Percentiles rank a stretch among this genome's conserved stretches.
Evolutionary conservation across 2,888 invertebrate species (phyloP).

Genomic region (Lobophora halterata): DNA sequence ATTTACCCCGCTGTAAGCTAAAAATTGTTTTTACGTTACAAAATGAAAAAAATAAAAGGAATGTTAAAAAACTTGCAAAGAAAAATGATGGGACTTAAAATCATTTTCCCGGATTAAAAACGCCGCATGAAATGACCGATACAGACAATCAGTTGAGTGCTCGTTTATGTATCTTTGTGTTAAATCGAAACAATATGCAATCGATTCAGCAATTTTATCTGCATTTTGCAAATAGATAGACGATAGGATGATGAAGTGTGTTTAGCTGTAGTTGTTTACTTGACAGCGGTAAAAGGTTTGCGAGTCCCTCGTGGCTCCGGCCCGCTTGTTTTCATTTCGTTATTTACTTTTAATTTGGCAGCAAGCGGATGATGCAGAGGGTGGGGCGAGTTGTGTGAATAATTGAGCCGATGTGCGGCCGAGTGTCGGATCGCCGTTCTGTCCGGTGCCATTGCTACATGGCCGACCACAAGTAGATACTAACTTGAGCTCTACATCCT

Average conservation of each 20-base stretch:
- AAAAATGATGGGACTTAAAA: no score
- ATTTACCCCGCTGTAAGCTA: conserved; percentile 31
- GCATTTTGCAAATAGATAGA: conserved; percentile 68
- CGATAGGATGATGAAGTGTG: conserved; percentile 76
- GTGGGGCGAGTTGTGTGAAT: conserved; percentile 71
- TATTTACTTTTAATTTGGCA: conserved; percentile 82
- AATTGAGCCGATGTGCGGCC: conserved; percentile 66
- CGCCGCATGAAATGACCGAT: conserved; percentile 11
- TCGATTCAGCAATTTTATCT: conserved; percentile 60
- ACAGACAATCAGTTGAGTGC: conserved; percentile 29
- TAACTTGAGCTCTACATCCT: conserved; percentile 5
- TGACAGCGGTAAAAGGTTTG: conserved; percentile 79
- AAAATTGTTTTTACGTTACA: conserved; percentile 29
- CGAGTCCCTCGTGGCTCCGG: conserved; percentile 71
- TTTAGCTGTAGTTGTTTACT: conserved; percentile 75
- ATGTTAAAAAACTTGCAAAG: no score
- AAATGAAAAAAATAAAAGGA: no score
- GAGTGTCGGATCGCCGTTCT: conserved; percentile 43
- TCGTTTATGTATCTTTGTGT: conserved; percentile 34
- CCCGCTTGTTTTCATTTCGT: conserved; percentile 78
- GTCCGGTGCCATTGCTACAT: conserved; percentile 32
- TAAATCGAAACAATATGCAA: conserved; percentile 39
- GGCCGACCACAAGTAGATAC: conserved; percentile 2
- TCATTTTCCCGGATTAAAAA: conserved; percentile 11
- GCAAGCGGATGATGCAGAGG: conserved; percentile 74